Conservation (phyloP, 2,888 invertebrate genomes). For the Actias luna region DNA sequence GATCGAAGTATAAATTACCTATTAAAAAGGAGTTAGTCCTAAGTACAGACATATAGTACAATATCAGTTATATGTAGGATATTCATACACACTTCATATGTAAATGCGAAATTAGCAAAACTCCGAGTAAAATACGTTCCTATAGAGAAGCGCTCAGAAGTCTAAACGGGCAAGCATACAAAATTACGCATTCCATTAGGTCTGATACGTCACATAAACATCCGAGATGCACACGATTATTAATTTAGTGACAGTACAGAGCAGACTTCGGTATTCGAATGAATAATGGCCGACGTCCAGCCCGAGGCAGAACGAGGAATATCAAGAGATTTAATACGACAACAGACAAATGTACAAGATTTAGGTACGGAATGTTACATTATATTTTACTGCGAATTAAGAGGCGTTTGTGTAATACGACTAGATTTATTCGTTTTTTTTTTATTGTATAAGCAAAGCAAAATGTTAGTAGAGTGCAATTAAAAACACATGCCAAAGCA, state of each 20-base stretch:
- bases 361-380: conserved; percentile 16
- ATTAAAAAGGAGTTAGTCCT: no score
- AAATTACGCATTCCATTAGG: conserved; percentile 5
- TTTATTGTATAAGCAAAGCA: background rate
- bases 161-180: background rate
- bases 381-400: conserved; percentile 7
- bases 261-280: conserved; percentile 18
- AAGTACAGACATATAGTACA: no score
- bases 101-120: no score
- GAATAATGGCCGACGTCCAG: conserved; percentile 12
- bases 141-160: background rate
- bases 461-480: no score
- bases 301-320: conserved; percentile 18
- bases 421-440: background rate
- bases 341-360: conserved; percentile 25
- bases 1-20: no score
- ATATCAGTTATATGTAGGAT: no score
- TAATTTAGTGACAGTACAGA: conserved; percentile 10
- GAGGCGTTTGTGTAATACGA: background rate
- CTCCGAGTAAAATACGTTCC: background rate
- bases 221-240: conserved; percentile 10
- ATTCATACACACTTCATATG: no score
- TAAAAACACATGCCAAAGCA: no score
- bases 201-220: conserved; percentile 11
- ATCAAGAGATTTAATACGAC: conserved; percentile 27